Conservation (phyloP, 2,888 invertebrate genomes). For the Proisotoma minuta region DNA sequence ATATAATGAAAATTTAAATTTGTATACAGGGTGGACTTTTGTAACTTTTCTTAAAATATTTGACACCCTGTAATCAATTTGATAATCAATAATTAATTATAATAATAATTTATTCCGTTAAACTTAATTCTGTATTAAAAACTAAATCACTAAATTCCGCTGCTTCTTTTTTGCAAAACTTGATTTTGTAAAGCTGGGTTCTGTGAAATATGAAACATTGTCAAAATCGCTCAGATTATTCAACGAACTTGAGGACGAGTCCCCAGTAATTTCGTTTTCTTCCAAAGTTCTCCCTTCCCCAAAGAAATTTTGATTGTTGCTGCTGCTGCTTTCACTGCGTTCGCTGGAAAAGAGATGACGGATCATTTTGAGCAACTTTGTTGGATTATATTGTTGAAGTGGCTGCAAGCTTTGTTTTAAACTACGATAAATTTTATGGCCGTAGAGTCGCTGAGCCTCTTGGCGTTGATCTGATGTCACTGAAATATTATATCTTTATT, state of each 20-base stretch:
- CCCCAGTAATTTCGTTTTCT: background rate
- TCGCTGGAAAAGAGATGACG: background rate
- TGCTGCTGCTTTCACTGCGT: background rate
- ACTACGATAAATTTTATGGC: constrained; percentile 34
- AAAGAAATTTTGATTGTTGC: background rate
- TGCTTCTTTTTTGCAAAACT: too few relatives aligned
- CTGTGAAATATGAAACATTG: too few relatives aligned
- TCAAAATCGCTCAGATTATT: background rate
- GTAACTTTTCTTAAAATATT: too few relatives aligned
- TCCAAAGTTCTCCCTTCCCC: background rate
- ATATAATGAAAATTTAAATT: too few relatives aligned
- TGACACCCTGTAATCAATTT: too few relatives aligned
- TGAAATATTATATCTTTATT: constrained; percentile 28
- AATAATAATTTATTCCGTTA: too few relatives aligned
- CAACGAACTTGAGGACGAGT: background rate
- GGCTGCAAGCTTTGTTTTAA: constrained; percentile 4
- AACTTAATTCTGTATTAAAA: too few relatives aligned
- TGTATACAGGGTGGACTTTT: too few relatives aligned
- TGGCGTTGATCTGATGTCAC: constrained; percentile 63
- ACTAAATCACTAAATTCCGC: too few relatives aligned
- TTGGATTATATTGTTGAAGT: background rate
- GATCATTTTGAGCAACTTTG: background rate
- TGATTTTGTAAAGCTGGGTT: too few relatives aligned
- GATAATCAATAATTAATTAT: too few relatives aligned
- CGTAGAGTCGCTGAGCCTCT: constrained; percentile 62